Base-by-base conservation (phyloP, 2,113 vertebrate genomes). In the Pteronura brasiliensis region DNA sequence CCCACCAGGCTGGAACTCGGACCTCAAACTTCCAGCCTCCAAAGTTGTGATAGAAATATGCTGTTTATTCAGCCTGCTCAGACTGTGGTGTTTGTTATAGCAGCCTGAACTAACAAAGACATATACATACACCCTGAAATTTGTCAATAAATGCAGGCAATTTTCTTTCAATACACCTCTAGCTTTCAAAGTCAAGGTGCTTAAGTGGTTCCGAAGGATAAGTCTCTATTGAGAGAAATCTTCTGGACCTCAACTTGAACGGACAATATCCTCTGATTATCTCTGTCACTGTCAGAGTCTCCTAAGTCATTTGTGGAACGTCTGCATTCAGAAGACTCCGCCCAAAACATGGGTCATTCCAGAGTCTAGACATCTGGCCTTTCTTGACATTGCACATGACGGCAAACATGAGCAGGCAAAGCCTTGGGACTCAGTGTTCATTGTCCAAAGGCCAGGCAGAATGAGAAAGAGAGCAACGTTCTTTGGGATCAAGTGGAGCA, bases 81-180 rank as follows among this genome's bases (percentile, higher is more conserved):
- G 52, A 3, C 49, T 8, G 6, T 27, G 21, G 21, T 17, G 6
- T 36, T 36, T 36, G 79, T 39, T 81, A 27, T 1, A 27, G 34
- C 34, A 81, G 12, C 13, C 49, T n/a, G 34, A 15, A 27, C 71
- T 74, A 42, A 80, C 31, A 52, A 3, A 47, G 27, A 27, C 42
- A 42, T 36, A 25, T 10, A 39, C 12, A 27, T 23, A 34, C 21
- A 8, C 25, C 36, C 10, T 18, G 27, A 59, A 34, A 90, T 80
- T 95, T 39, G 49, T 44, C 47, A 59, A 23, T 36, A 76, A 82
- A 88, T n/a, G 0, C 8, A 27, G 65, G 12, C 25, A 65, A 25
- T 25, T 55, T 81, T 95, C 96, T 65, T 93, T 96, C 96, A 85
- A 55, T 87, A 72, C 71, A 65, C 88, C 89, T 93, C 92, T 59